Percentiles rank a stretch among this genome's conserved stretches.
Evolutionary conservation across 2,113 vertebrate genomes (phyloP).

Genomic region (Lichenostomus cassidix): DNA sequence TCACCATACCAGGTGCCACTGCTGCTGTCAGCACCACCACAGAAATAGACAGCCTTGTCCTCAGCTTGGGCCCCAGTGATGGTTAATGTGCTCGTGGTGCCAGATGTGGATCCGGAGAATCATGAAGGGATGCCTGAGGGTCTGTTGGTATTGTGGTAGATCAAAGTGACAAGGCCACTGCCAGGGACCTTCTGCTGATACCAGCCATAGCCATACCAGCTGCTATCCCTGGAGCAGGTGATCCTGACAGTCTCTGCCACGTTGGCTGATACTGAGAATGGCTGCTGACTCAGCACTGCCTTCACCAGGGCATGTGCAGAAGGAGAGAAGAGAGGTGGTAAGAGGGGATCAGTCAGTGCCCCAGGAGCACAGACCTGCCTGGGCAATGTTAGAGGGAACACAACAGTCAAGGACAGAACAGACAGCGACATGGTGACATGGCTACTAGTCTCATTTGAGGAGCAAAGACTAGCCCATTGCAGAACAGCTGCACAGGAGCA

Average conservation of each 20-base stretch:
- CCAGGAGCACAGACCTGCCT: background rate
- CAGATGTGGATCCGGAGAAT: accelerated
- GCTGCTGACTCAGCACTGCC: background rate
- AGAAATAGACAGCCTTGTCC: background rate
- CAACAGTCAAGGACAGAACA: no score
- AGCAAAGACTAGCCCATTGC: no score
- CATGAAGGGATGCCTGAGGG: background rate
- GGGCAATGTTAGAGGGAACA: no score
- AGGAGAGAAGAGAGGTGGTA: background rate
- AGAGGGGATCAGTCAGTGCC: accelerated
- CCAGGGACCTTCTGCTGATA: background rate
- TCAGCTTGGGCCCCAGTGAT: background rate
- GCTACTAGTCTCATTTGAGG: no score
- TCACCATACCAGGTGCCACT: background rate
- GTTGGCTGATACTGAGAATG: accelerated
- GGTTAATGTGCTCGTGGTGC: accelerated
- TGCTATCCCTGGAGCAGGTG: background rate
- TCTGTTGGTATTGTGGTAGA: accelerated
- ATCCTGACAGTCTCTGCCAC: accelerated
- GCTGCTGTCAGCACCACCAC: background rate
- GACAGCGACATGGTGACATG: background rate
- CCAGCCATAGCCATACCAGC: background rate
- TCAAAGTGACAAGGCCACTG: background rate
- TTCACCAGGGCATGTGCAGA: background rate
- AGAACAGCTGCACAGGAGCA: no score